Conservation (phyloP, 2,113 vertebrate species). For the Parus major region DNA sequence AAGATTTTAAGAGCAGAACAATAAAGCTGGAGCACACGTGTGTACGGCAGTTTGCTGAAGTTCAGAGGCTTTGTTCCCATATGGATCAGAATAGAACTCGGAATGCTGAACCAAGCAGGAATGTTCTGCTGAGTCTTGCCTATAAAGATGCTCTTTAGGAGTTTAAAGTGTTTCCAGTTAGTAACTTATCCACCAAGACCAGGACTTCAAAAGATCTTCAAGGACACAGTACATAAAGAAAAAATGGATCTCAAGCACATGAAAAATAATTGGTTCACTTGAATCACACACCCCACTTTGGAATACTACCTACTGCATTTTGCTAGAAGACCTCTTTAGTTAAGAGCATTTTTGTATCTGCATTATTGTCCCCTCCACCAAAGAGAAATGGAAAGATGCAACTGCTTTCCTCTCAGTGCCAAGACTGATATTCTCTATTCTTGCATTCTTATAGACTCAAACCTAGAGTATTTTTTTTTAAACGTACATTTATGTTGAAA, state of each 20-base stretch:
- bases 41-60: rapidly evolving
- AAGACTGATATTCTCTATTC: neutral
- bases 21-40: rapidly evolving
- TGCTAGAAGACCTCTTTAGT: neutral
- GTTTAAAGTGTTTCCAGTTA: neutral
- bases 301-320: neutral
- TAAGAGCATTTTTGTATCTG: neutral
- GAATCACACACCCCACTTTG: neutral
- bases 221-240: neutral
- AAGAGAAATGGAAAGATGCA: neutral
- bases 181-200: neutral
- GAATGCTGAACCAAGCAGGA: neutral
- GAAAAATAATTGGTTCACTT: neutral
- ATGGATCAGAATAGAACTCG: neutral
- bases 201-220: neutral
- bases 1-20: neutral
- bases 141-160: neutral
- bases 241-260: neutral
- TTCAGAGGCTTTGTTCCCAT: neutral
- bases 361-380: neutral
- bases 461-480: neutral
- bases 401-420: neutral
- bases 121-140: neutral
- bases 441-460: neutral
- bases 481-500: neutral